These are phyloP conservation scores for Mallotus villosus DNA, from an alignment of 2,797 vertebrate species.

Conservation along the genomic window DNA sequence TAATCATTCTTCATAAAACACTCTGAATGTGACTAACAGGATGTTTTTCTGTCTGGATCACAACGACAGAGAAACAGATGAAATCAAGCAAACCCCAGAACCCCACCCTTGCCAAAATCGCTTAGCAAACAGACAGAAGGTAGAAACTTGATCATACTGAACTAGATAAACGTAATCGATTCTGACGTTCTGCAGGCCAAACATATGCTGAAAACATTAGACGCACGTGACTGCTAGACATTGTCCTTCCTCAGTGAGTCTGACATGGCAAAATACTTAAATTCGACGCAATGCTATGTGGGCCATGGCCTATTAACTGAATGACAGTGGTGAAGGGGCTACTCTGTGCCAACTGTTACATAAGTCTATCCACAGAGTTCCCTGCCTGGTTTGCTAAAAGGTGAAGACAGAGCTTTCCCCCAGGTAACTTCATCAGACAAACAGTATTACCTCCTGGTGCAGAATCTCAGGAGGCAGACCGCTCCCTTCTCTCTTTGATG, in stretches of 20 bases:
- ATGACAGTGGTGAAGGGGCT: slow-evolving; percentile 23
- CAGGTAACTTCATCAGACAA: slow-evolving; percentile 28
- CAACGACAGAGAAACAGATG: slow-evolving; percentile 50
- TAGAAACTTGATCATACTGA: slow-evolving; percentile 65
- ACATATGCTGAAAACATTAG: slow-evolving; percentile 64
- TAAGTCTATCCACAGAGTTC: slow-evolving; percentile 38
- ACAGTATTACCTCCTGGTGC: slow-evolving; percentile 14
- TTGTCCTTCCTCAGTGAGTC: slow-evolving; percentile 41
- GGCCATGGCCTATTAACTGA: slow-evolving; percentile 29
- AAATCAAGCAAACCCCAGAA: slow-evolving; percentile 41
- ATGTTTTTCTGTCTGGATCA: slow-evolving; percentile 16
- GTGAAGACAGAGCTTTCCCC: slow-evolving; percentile 15
- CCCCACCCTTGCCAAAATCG: slow-evolving; percentile 33
- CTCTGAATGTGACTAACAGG: neutral
- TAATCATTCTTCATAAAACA: slow-evolving; percentile 4
- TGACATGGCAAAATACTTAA: slow-evolving; percentile 42
- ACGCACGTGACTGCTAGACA: slow-evolving; percentile 57
- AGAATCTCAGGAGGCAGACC: neutral
- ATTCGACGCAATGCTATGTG: slow-evolving; percentile 49
- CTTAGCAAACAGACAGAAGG: slow-evolving; percentile 4
- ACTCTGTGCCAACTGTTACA: slow-evolving; percentile 48
- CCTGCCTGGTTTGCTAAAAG: slow-evolving; percentile 17
- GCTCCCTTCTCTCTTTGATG: slow-evolving; percentile 1
- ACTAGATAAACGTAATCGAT: slow-evolving; percentile 70
- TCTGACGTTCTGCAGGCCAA: slow-evolving; percentile 44